Evolutionary conservation across 2,888 invertebrate genomes (phyloP).

Genomic region (Incurvaria masculella): DNA sequence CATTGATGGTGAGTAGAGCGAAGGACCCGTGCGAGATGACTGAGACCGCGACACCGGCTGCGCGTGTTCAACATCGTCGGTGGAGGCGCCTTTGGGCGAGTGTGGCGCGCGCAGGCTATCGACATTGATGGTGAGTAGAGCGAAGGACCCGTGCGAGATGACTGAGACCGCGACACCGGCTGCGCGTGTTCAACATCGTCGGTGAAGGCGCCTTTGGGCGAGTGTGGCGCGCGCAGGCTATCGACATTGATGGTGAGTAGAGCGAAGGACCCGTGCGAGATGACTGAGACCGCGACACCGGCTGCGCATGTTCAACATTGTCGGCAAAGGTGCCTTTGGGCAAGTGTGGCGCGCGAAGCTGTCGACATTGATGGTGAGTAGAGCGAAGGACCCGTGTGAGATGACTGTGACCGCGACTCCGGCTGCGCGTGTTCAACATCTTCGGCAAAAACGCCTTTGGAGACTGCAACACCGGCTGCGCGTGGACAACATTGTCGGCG

Average conservation of each 20-base stretch:
- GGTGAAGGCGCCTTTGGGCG: slow-evolving; percentile 96
- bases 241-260: slow-evolving; percentile 70
- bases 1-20: slow-evolving; percentile 56
- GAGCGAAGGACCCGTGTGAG: too few species aligned
- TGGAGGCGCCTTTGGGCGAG: slow-evolving; percentile 94
- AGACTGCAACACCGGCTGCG: slow-evolving; percentile 75
- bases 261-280: slow-evolving; percentile 55
- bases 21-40: slow-evolving; percentile 57
- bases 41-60: slow-evolving; percentile 90
- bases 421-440: background rate
- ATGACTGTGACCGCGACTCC: too few species aligned
- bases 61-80: slow-evolving; percentile 90
- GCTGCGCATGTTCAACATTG: slow-evolving; percentile 83
- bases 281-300: slow-evolving; percentile 88
- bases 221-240: slow-evolving; percentile 89
- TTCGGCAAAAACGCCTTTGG: too few species aligned
- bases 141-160: slow-evolving; percentile 57
- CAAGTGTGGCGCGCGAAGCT: slow-evolving; percentile 91
- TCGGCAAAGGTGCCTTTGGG: slow-evolving; percentile 94
- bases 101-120: slow-evolving; percentile 66
- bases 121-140: slow-evolving; percentile 62
- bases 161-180: slow-evolving; percentile 88
- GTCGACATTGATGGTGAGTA: slow-evolving; percentile 72
- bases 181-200: slow-evolving; percentile 86
- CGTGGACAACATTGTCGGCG: slow-evolving; percentile 76